Conservation (phyloP, 2,113 vertebrate genomes). For the Mormyrus lacerda region DNA sequence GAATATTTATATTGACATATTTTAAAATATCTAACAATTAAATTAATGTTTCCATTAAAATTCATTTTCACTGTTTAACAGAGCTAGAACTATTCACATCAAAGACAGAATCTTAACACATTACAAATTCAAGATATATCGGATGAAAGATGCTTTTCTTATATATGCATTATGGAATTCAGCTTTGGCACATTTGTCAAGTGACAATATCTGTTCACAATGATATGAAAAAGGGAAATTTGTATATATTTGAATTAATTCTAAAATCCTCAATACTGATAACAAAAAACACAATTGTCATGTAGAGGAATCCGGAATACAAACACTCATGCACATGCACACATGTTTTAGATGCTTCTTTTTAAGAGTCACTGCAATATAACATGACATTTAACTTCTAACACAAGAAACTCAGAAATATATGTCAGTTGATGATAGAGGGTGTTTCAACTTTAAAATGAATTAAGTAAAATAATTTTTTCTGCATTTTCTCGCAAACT, state of each 20-base stretch:
- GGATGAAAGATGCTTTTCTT: neutral
- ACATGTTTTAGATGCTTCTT: neutral
- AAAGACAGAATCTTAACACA: neutral
- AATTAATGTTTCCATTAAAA: neutral
- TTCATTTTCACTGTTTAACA: neutral
- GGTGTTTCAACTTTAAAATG: neutral
- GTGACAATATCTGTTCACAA: neutral
- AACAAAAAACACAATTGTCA: neutral
- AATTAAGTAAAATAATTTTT: neutral
- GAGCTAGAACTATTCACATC: neutral
- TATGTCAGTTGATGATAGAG: neutral
- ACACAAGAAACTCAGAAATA: neutral
- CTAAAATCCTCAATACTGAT: neutral
- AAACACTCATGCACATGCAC: neutral
- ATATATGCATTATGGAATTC: neutral
- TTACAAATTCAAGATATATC: neutral
- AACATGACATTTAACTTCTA: neutral
- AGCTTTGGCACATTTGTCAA: neutral
- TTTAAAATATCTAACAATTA: neutral
- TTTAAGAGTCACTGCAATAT: neutral
- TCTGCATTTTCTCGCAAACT: neutral
- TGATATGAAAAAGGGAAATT: slow-evolving; percentile 2
- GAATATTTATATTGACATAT: neutral
- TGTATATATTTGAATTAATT: neutral
- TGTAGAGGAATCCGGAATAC: neutral